A percentile compares a stretch with the other conserved stretches of the same genome.
phyloP scores from a whole-genome alignment of 2,797 vertebrate genomes.

The Eremophila alpestris region DNA sequence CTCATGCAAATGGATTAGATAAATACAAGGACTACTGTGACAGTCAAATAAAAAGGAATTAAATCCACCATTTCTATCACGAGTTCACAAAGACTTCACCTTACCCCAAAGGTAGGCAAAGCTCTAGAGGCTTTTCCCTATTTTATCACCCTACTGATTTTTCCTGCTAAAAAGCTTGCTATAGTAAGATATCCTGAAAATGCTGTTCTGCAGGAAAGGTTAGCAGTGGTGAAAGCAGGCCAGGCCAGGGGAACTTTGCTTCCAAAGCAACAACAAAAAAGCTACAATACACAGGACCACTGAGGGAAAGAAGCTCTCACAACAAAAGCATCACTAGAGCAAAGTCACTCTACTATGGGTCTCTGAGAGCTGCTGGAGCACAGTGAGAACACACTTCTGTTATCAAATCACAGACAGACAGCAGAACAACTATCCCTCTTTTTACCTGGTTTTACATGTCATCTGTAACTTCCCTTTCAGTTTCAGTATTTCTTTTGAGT shows the following conservation, averaged over 20 bases:
- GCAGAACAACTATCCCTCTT: background rate
- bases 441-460: background rate
- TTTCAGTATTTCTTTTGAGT: constrained; percentile 39
- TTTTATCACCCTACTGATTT: background rate
- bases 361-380: background rate
- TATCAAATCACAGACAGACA: background rate
- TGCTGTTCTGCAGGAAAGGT: background rate
- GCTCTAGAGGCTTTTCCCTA: background rate
- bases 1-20: background rate
- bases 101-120: background rate
- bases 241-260: background rate
- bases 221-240: background rate
- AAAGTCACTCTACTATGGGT: background rate
- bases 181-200: background rate
- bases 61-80: background rate
- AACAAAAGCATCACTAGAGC: background rate
- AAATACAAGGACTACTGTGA: background rate
- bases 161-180: background rate
- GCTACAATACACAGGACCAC: background rate
- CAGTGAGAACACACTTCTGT: background rate
- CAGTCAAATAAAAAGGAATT: background rate
- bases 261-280: background rate
- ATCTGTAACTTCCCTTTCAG: background rate
- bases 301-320: background rate
- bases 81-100: background rate